phyloP scores from a whole-genome alignment of 2,888 invertebrate species.

The Limenitis camilla region DNA sequence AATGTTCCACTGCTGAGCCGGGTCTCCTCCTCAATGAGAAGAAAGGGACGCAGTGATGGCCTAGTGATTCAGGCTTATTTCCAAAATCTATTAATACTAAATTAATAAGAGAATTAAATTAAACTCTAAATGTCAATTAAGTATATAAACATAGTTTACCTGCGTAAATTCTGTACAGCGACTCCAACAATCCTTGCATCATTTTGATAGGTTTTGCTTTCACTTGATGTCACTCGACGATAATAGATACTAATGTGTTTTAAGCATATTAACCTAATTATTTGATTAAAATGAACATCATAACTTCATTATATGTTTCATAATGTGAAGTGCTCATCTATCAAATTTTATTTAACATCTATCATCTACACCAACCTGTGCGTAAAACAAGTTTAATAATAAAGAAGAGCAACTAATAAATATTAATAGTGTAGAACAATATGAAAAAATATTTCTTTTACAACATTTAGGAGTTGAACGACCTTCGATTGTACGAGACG shows the following conservation, averaged over 20 bases:
- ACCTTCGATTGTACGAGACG: conserved; percentile 48
- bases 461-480: conserved; percentile 45
- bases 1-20: no score
- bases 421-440: conserved; percentile 29
- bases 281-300: conserved; percentile 28
- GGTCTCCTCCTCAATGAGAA: no score
- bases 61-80: no score
- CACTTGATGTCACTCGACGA: conserved; percentile 34
- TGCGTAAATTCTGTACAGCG: conserved; percentile 65
- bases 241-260: conserved; percentile 19
- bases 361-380: conserved; percentile 6
- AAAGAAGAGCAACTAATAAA: not conserved
- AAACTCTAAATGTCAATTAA: not conserved
- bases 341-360: conserved; percentile 8
- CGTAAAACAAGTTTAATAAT: conserved; percentile 3
- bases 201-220: conserved; percentile 44
- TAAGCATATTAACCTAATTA: not conserved
- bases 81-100: no score
- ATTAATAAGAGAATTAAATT: no score
- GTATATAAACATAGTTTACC: conserved; percentile 38
- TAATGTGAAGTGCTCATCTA: conserved; percentile 46
- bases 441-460: conserved; percentile 23
- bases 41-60: no score
- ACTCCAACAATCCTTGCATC: conserved; percentile 70
- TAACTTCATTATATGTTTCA: conserved; percentile 41